Conservation (phyloP, 2,888 invertebrate genomes). For the Pristionchus fissidentatus region DNA sequence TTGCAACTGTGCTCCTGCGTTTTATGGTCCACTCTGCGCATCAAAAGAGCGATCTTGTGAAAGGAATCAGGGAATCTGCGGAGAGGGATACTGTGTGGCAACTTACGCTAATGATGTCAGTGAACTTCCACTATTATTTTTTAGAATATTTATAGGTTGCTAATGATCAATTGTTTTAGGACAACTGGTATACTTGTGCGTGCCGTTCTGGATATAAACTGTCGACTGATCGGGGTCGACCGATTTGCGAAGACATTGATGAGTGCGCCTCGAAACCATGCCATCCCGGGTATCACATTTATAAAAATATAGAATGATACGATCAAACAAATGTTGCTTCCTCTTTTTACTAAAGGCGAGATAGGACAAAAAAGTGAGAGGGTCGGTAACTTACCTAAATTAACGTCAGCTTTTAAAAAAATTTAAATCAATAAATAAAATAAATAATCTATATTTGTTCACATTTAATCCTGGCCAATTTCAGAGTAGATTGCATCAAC, state of each 20-base stretch:
- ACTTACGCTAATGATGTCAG: not conserved
- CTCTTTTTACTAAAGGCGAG: too few relatives aligned
- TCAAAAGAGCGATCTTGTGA: not conserved
- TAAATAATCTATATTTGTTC: too few relatives aligned
- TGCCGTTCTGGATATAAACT: not conserved
- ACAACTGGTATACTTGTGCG: not conserved
- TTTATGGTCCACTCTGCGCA: not conserved
- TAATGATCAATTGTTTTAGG: not conserved
- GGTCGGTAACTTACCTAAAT: too few relatives aligned
- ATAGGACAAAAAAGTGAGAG: too few relatives aligned
- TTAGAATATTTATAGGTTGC: too few relatives aligned
- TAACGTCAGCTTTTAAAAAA: too few relatives aligned
- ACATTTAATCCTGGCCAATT: too few relatives aligned
- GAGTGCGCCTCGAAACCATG: not conserved
- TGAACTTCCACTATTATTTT: too few relatives aligned
- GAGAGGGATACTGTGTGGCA: not conserved
- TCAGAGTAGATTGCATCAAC: not conserved
- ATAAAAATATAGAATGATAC: too few relatives aligned
- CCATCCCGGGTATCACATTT: not conserved
- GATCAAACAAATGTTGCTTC: too few relatives aligned
- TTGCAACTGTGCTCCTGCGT: not conserved
- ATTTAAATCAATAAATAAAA: too few relatives aligned
- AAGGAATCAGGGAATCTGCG: not conserved
- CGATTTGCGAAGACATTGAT: not conserved
- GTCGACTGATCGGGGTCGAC: not conserved